phyloP scores from a whole-genome alignment of 2,113 vertebrate species.

The Sphyrna mokarran region DNA sequence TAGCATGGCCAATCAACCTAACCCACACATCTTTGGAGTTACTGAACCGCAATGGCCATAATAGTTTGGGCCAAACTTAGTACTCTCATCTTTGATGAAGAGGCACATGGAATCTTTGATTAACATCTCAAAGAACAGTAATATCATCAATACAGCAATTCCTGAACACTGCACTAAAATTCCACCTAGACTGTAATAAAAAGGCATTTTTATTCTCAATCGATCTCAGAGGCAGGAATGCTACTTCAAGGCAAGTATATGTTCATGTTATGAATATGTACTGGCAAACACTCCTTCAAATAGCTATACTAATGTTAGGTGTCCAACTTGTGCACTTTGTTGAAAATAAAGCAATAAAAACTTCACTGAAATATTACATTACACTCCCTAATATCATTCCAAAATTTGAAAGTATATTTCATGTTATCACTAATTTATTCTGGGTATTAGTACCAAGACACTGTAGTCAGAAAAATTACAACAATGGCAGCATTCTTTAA shows the following conservation, averaged over 20 bases:
- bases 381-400: not conserved
- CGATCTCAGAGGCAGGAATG: not conserved
- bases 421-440: not conserved
- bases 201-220: not conserved
- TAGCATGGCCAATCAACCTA: too few relatives aligned
- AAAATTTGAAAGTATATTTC: not conserved
- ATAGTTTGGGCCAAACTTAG: not conserved
- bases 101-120: not conserved
- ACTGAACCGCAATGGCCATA: not conserved
- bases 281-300: not conserved
- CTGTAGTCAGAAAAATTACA: not conserved
- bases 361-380: not conserved
- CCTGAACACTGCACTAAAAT: not conserved
- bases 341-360: not conserved
- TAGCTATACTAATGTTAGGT: not conserved
- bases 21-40: too few relatives aligned
- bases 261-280: not conserved
- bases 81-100: not conserved
- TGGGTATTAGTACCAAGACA: not conserved
- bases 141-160: not conserved
- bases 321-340: not conserved
- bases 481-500: not conserved
- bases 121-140: not conserved
- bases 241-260: not conserved
- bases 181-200: not conserved